Conservation (phyloP, 1,140 invertebrate species). For the Halotydeus destructor region DNA sequence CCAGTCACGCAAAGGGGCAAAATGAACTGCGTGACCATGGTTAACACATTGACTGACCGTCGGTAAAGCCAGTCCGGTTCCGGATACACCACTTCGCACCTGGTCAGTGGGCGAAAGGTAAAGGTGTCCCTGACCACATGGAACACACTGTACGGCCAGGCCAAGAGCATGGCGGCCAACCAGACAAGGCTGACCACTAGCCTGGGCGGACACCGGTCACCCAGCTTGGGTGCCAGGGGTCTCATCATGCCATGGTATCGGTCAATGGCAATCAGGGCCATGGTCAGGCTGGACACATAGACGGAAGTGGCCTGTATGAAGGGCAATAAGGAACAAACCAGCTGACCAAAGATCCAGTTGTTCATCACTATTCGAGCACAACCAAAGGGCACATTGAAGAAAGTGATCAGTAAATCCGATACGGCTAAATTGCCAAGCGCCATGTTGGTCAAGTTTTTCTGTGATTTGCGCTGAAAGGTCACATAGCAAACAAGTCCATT, state of each 20-base stretch:
- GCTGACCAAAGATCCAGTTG: conserved; percentile 28
- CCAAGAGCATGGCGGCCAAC: conserved; percentile 61
- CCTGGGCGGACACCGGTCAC: background rate
- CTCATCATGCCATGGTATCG: conserved; percentile 29
- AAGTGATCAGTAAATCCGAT: conserved; percentile 58
- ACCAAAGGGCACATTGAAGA: conserved; percentile 61
- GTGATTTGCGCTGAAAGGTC: background rate
- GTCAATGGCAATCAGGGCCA: conserved; percentile 32
- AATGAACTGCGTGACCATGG: conserved; percentile 31
- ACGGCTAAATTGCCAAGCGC: conserved; percentile 65
- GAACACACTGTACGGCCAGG: conserved; percentile 76
- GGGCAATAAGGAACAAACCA: conserved; percentile 30
- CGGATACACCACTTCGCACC: conserved; percentile 8
- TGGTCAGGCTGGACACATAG: conserved; percentile 33
- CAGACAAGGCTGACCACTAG: conserved; percentile 66
- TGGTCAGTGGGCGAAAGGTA: background rate
- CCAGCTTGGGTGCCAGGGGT: conserved; percentile 22
- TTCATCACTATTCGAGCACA: conserved; percentile 20
- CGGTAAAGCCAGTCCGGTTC: background rate
- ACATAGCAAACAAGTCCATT: conserved; percentile 8
- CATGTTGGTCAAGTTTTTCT: conserved; percentile 39
- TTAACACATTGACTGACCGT: conserved; percentile 24
- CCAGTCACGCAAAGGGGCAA: conserved; percentile 29
- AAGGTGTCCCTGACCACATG: conserved; percentile 14
- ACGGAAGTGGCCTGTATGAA: conserved; percentile 23